Evolutionary conservation across 2,797 vertebrate genomes (phyloP).

Genomic region (Hapalemur alaotrensis): DNA sequence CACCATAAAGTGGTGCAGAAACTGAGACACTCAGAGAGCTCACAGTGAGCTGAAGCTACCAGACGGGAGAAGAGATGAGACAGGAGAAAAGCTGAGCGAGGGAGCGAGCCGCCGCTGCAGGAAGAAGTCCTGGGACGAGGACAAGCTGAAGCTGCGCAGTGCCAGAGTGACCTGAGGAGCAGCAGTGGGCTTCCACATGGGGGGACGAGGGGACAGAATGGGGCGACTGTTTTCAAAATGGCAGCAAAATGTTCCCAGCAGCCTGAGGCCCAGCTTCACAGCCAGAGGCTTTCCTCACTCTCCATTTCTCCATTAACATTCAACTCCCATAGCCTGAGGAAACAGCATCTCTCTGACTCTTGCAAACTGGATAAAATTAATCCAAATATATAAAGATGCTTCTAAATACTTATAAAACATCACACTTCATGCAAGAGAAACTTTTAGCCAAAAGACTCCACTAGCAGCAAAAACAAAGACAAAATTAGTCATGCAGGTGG

Average conservation of each 20-base stretch:
- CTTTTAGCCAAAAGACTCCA: neutral
- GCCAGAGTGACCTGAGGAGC: neutral
- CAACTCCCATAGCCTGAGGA: neutral
- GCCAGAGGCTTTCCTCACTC: neutral
- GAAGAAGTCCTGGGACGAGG: neutral
- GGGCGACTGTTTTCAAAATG: neutral
- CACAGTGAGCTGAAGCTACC: neutral
- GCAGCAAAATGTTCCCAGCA: neutral
- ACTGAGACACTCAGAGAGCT: neutral
- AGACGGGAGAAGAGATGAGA: neutral
- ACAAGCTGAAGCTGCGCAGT: neutral
- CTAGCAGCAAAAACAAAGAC: constrained; percentile 31
- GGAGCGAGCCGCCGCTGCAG: neutral
- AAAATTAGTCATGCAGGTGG: constrained; percentile 46
- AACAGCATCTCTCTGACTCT: constrained; percentile 5
- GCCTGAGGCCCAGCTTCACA: neutral
- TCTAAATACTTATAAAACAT: constrained; percentile 30
- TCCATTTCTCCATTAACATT: neutral
- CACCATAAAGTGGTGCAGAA: neutral
- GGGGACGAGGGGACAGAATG: neutral
- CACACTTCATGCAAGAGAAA: neutral
- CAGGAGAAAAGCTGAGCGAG: neutral
- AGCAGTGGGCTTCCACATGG: neutral
- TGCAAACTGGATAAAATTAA: neutral
- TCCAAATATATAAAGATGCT: constrained; percentile 1